These are phyloP conservation scores for Trichogramma evanescens DNA, from an alignment of 2,888 invertebrate species.

Conservation along the genomic window DNA sequence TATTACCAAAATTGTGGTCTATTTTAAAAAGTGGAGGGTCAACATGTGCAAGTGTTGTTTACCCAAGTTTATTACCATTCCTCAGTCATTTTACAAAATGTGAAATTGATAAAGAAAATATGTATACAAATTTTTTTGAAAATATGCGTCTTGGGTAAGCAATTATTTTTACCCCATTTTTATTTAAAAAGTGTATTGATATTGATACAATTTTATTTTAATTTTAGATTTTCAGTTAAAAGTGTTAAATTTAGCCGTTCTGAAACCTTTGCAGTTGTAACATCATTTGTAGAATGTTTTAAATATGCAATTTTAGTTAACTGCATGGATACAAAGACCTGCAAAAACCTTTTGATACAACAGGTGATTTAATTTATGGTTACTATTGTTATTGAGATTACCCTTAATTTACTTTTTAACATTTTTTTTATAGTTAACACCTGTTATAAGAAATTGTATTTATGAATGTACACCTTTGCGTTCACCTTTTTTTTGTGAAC, in stretches of 20 bases:
- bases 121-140: slow-evolving; percentile 63
- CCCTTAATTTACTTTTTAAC: background rate
- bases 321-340: slow-evolving; percentile 46
- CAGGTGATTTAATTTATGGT: slow-evolving; percentile 36
- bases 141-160: slow-evolving; percentile 61
- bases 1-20: slow-evolving; percentile 64
- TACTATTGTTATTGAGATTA: background rate
- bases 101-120: slow-evolving; percentile 47
- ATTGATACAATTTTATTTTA: background rate
- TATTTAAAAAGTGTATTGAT: background rate
- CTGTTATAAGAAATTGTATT: slow-evolving; percentile 50
- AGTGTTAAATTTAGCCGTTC: slow-evolving; percentile 57
- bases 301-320: slow-evolving; percentile 56
- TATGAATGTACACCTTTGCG: slow-evolving; percentile 42
- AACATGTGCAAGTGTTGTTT: slow-evolving; percentile 67
- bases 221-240: slow-evolving; percentile 55
- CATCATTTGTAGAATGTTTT: slow-evolving; percentile 68
- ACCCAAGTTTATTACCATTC: slow-evolving; percentile 69
- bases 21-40: slow-evolving; percentile 66
- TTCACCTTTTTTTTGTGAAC: slow-evolving; percentile 50
- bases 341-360: slow-evolving; percentile 44
- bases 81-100: slow-evolving; percentile 62
- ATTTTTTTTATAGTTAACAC: slow-evolving; percentile 44
- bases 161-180: background rate
- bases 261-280: slow-evolving; percentile 62